These are phyloP conservation scores for Paguma larvata DNA, from an alignment of 2,797 vertebrate species.

Conservation along the genomic window DNA sequence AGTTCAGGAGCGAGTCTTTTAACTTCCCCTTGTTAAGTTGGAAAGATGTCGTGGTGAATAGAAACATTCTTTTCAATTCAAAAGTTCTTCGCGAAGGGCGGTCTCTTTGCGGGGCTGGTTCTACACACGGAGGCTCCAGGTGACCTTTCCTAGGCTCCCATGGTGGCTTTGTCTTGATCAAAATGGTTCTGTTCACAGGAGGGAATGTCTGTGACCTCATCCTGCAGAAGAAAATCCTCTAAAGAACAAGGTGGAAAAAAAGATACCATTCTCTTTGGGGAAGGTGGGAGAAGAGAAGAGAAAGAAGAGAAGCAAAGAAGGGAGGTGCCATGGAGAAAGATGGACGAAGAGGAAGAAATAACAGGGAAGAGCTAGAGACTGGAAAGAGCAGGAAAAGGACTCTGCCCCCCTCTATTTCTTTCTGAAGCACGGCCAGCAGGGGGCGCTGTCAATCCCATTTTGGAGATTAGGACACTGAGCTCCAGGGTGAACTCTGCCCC, in stretches of 20 bases:
- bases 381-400: background rate
- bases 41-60: slow-evolving; percentile 88
- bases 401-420: background rate
- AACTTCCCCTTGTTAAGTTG: slow-evolving; percentile 89
- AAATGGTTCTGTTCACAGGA: slow-evolving; percentile 88
- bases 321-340: slow-evolving; percentile 78
- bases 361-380: background rate
- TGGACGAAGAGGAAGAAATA: background rate
- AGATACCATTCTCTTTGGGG: background rate
- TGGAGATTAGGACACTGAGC: slow-evolving; percentile 44
- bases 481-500: accelerated
- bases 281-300: background rate
- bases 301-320: slow-evolving; percentile 56
- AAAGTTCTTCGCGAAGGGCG: slow-evolving; percentile 87
- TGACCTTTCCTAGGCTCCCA: slow-evolving; percentile 87
- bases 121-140: slow-evolving; percentile 78
- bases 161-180: slow-evolving; percentile 88
- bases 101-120: slow-evolving; percentile 87
- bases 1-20: slow-evolving; percentile 88
- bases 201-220: slow-evolving; percentile 87
- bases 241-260: slow-evolving; percentile 86
- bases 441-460: background rate
- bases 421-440: background rate
- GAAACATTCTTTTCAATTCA: slow-evolving; percentile 90
- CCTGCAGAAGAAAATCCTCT: slow-evolving; percentile 85